These are phyloP conservation scores for Euclidia mi DNA, from an alignment of 2,888 invertebrate species.

Conservation along the genomic window DNA sequence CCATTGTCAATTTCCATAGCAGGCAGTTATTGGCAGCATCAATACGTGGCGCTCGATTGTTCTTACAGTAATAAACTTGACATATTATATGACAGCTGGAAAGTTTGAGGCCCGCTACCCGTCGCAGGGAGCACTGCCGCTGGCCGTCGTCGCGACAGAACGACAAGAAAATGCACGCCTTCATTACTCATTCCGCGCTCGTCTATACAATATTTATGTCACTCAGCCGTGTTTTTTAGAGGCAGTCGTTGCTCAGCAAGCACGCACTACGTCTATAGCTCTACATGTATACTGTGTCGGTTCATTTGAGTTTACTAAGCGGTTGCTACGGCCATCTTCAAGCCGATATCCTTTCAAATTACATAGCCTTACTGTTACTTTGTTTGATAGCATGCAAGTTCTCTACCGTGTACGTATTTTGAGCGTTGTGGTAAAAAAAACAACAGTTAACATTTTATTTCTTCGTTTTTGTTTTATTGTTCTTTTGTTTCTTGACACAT, in stretches of 20 bases:
- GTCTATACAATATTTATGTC: slow-evolving; percentile 86
- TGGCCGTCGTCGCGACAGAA: slow-evolving; percentile 10
- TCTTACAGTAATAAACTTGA: slow-evolving; percentile 21
- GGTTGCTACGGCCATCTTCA: slow-evolving; percentile 26
- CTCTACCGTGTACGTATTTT: too few species aligned
- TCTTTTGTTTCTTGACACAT: too few species aligned
- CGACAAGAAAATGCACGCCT: slow-evolving; percentile 69
- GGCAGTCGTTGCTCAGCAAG: slow-evolving; percentile 47
- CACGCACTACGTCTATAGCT: slow-evolving; percentile 32
- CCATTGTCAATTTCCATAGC: too few species aligned
- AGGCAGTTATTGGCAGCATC: neutral
- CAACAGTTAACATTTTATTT: too few species aligned
- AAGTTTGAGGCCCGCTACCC: slow-evolving; percentile 41
- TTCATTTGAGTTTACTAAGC: slow-evolving; percentile 37
- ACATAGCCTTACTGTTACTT: too few species aligned
- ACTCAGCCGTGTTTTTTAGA: slow-evolving; percentile 73
- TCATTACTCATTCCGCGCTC: slow-evolving; percentile 82
- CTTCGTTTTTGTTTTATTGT: too few species aligned
- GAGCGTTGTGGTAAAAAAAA: too few species aligned
- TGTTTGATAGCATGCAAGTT: too few species aligned
- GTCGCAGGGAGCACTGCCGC: neutral
- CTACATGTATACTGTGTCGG: slow-evolving; percentile 10
- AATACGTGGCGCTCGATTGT: slow-evolving; percentile 14
- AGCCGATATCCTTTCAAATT: too few species aligned
- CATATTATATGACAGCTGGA: slow-evolving; percentile 31